Conservation (phyloP, 2,888 invertebrate species). For the Gasteruption jaculator region DNA sequence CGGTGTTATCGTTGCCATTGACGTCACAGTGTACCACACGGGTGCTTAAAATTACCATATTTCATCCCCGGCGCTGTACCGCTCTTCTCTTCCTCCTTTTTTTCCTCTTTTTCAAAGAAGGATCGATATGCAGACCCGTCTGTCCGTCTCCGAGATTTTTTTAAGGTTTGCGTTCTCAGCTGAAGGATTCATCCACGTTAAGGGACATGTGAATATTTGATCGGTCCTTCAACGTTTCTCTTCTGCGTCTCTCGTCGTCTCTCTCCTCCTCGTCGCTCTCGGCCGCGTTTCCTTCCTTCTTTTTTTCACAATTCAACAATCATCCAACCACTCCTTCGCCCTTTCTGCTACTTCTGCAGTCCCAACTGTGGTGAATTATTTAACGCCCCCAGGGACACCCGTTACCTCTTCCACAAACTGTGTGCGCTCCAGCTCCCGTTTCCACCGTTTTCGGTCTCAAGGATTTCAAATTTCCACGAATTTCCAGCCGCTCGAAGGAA, state of each 20-base stretch:
- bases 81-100: too few relatives aligned
- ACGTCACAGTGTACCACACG: too few relatives aligned
- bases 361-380: conserved; percentile 50
- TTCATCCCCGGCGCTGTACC: too few relatives aligned
- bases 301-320: conserved; percentile 11
- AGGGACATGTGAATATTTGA: conserved; percentile 50
- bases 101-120: too few relatives aligned
- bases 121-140: too few relatives aligned
- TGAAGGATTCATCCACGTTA: conserved; percentile 36
- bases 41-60: too few relatives aligned
- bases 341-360: conserved; percentile 40
- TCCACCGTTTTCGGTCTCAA: conserved; percentile 34
- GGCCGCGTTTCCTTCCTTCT: conserved; percentile 23
- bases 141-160: conserved; percentile 6
- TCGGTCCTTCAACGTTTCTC: conserved; percentile 46
- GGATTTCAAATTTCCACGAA: conserved; percentile 35
- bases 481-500: too few relatives aligned
- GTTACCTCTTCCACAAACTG: conserved; percentile 37
- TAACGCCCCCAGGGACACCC: conserved; percentile 44
- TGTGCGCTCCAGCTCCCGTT: conserved; percentile 25
- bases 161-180: conserved; percentile 20
- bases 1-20: too few relatives aligned
- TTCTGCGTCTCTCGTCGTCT: conserved; percentile 25
- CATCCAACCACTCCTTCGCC: conserved; percentile 31
- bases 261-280: conserved; percentile 19